Percentiles rank a stretch among this genome's conserved stretches.
Conservation (phyloP, 2,113 vertebrate genomes). For the Salvelinus namaycush region DNA sequence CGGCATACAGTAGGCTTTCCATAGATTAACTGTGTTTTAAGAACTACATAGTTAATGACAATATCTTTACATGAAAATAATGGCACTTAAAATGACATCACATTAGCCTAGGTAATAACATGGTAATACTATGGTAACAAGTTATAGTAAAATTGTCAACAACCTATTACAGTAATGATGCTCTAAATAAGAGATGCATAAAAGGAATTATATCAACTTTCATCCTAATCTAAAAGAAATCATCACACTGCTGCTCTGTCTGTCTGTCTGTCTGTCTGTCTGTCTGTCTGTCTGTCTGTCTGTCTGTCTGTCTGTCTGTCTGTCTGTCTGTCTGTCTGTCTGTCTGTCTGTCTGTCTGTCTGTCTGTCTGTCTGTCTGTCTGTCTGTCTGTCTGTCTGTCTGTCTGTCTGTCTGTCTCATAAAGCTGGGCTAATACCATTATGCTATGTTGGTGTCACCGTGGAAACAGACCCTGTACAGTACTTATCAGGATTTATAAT, state of each 20-base stretch:
- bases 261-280: not conserved
- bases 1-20: too few species aligned
- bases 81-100: too few species aligned
- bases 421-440: conserved; percentile 29
- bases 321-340: not conserved
- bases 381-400: not conserved
- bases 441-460: conserved; percentile 14
- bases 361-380: too few species aligned
- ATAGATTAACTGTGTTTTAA: too few species aligned
- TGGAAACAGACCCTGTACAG: conserved; percentile 26
- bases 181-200: conserved; percentile 38
- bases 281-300: not conserved
- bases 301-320: not conserved
- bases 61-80: too few species aligned
- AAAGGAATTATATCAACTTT: conserved; percentile 52
- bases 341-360: not conserved
- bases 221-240: conserved; percentile 35
- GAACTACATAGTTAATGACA: too few species aligned
- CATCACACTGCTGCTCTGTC: conserved; percentile 14
- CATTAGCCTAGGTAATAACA: too few species aligned
- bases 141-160: too few species aligned
- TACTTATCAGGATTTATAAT: conserved; percentile 7
- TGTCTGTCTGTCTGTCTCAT: conserved; percentile 21
- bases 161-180: not conserved
- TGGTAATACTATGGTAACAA: too few species aligned